A percentile compares a stretch with the other conserved stretches of the same genome.
phyloP scores from a whole-genome alignment of 2,888 invertebrate species.

The Isotomurus palustris region DNA sequence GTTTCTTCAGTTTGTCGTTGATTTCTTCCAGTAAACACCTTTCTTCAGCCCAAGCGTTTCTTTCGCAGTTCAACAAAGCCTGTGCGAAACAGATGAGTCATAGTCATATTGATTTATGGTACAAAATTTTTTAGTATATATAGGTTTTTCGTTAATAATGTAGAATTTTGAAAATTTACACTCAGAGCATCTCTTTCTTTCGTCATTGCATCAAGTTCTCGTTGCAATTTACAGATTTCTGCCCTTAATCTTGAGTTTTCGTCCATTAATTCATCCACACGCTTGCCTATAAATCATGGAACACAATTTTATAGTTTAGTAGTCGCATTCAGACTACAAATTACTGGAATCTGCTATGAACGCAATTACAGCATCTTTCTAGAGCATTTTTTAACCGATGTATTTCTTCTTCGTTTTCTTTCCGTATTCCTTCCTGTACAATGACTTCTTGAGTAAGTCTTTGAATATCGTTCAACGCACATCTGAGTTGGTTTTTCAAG shows the following conservation, averaged over 20 bases:
- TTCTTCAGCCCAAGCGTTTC: neutral
- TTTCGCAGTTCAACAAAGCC: neutral
- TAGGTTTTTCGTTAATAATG: no score
- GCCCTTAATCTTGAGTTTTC: neutral
- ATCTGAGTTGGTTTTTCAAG: constrained; percentile 22
- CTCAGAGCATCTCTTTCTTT: constrained; percentile 3
- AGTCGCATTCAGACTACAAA: no score
- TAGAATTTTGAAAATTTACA: no score
- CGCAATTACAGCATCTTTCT: no score
- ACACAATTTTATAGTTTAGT: no score
- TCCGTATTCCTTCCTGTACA: no score
- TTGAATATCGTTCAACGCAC: neutral
- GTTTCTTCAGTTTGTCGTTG: constrained; percentile 24
- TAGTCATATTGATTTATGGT: no score
- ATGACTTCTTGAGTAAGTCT: no score
- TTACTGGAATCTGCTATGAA: no score
- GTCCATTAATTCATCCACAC: neutral
- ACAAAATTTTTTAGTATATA: no score
- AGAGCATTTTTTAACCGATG: no score
- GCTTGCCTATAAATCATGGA: neutral
- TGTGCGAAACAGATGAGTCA: neutral
- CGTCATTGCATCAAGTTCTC: constrained; percentile 16
- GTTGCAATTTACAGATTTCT: constrained; percentile 14
- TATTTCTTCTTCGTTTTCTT: no score
- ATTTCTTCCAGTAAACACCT: constrained; percentile 7